Evolutionary conservation across 2,888 invertebrate species (phyloP).

Genomic region (Leptopilina syphax): DNA sequence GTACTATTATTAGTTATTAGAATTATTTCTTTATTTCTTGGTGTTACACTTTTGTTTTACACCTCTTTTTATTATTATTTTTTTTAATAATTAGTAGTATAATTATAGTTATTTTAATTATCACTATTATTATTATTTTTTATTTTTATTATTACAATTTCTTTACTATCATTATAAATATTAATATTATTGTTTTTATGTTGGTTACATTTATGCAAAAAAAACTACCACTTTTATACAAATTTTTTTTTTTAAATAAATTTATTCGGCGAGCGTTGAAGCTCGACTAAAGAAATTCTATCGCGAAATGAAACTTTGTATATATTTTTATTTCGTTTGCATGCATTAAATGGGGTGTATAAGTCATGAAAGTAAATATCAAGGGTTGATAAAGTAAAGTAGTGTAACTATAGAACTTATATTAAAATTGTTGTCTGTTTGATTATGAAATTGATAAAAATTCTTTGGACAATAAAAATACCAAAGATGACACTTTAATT

Average conservation of each 20-base stretch:
- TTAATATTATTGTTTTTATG: too few relatives aligned
- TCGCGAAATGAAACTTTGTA: neutral
- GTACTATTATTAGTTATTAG: too few relatives aligned
- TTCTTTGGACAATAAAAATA: neutral
- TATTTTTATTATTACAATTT: too few relatives aligned
- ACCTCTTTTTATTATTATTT: too few relatives aligned
- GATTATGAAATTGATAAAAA: slow-evolving; percentile 1
- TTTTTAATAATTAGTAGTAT: too few relatives aligned
- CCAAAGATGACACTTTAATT: neutral
- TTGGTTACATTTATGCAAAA: neutral
- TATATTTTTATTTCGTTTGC: neutral
- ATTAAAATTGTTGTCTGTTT: neutral
- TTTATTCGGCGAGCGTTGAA: neutral
- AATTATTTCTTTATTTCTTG: too few relatives aligned
- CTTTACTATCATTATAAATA: too few relatives aligned
- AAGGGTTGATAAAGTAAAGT: neutral
- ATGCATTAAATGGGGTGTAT: neutral
- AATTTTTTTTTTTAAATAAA: neutral
- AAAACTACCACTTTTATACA: neutral
- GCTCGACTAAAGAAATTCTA: neutral
- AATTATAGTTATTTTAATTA: too few relatives aligned
- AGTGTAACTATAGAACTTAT: neutral
- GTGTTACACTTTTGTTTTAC: too few relatives aligned
- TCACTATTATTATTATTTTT: too few relatives aligned
- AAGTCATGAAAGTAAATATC: slow-evolving; percentile 5